Evolutionary conservation across 1,140 invertebrate species (phyloP).

Genomic region (Pararge aegeria): DNA sequence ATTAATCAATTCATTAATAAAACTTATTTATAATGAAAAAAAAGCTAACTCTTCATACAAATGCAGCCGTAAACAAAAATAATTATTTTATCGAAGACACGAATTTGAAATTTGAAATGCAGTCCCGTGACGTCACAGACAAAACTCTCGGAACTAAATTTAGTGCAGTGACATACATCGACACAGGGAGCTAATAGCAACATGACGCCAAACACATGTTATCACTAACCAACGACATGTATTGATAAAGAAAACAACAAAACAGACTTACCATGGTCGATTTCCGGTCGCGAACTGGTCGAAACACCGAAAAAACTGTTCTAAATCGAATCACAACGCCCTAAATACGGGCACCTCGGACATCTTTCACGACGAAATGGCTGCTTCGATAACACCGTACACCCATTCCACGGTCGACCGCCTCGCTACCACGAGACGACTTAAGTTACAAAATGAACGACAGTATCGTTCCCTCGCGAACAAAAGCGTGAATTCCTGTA

Average conservation of each 20-base stretch:
- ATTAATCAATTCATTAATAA: background rate
- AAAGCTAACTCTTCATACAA: background rate
- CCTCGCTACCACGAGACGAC: slow-evolving; percentile 45
- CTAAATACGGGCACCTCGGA: slow-evolving; percentile 57
- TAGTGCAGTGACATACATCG: slow-evolving; percentile 23
- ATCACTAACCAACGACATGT: slow-evolving; percentile 12
- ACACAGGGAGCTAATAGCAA: slow-evolving; percentile 15
- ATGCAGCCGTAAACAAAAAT: background rate
- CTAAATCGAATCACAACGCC: slow-evolving; percentile 63
- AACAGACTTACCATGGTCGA: slow-evolving; percentile 52
- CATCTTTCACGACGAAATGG: slow-evolving; percentile 72
- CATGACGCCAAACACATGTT: slow-evolving; percentile 8
- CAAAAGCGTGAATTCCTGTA: slow-evolving; percentile 33
- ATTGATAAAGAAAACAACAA: slow-evolving; percentile 38
- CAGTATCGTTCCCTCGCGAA: slow-evolving; percentile 33
- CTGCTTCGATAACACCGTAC: slow-evolving; percentile 63
- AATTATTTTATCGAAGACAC: slow-evolving; percentile 10
- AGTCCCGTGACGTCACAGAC: slow-evolving; percentile 43
- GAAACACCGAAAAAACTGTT: slow-evolving; percentile 56
- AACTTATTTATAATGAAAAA: background rate
- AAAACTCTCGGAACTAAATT: slow-evolving; percentile 33
- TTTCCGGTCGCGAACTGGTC: slow-evolving; percentile 39
- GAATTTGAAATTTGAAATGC: background rate
- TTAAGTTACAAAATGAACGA: slow-evolving; percentile 31
- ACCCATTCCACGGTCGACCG: slow-evolving; percentile 45